Conservation (phyloP, 1,140 invertebrate species). For the Nasonia vitripennis region DNA sequence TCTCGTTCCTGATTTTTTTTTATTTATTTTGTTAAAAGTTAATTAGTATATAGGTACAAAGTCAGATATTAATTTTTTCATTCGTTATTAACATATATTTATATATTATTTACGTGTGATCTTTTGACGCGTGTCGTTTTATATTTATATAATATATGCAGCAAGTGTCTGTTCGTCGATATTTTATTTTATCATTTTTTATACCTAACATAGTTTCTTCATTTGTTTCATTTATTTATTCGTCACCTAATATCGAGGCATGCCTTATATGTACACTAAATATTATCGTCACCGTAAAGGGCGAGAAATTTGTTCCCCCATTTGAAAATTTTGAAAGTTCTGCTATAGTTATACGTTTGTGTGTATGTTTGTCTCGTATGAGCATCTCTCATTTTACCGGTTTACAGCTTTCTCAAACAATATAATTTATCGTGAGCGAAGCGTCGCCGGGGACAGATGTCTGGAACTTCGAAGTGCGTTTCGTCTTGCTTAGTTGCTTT, state of each 20-base stretch:
- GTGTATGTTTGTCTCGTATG: neutral
- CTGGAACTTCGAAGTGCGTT: neutral
- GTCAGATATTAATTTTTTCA: slow-evolving; percentile 70
- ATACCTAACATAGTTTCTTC: slow-evolving; percentile 52
- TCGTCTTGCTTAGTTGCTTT: no score
- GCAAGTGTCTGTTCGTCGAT: slow-evolving; percentile 14
- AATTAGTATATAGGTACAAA: slow-evolving; percentile 73
- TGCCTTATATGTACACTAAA: slow-evolving; percentile 68
- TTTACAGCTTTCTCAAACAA: slow-evolving; percentile 35
- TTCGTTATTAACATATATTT: slow-evolving; percentile 59
- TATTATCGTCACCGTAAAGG: slow-evolving; percentile 67
- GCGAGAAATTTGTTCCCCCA: slow-evolving; percentile 53
- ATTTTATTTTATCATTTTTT: slow-evolving; percentile 47
- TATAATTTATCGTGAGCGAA: neutral
- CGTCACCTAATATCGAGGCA: slow-evolving; percentile 67
- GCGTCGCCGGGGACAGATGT: neutral
- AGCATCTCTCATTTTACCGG: neutral
- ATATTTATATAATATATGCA: slow-evolving; percentile 17
- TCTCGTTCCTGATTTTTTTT: slow-evolving; percentile 44
- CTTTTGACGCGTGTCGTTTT: slow-evolving; percentile 54
- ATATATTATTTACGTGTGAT: slow-evolving; percentile 62
- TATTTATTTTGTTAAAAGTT: slow-evolving; percentile 63
- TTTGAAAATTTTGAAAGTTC: slow-evolving; percentile 45
- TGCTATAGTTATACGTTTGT: neutral
- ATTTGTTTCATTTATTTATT: slow-evolving; percentile 51